These are phyloP conservation scores for Electrona antarctica DNA, from an alignment of 2,113 vertebrate genomes.

Conservation along the genomic window DNA sequence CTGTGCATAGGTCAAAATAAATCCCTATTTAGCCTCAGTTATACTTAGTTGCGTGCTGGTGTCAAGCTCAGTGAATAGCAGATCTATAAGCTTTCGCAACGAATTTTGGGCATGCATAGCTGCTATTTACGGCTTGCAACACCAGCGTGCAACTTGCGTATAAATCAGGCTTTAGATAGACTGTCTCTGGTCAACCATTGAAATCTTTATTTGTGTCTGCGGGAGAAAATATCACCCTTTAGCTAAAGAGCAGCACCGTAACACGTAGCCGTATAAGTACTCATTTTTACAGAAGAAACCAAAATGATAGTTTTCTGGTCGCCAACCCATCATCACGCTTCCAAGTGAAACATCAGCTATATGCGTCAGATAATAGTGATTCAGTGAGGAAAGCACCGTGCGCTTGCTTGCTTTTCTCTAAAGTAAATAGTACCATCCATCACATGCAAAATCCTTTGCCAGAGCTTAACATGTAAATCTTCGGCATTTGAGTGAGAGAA, in stretches of 20 bases:
- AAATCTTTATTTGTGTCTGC: constrained; percentile 13
- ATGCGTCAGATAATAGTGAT: neutral
- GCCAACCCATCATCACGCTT: constrained; percentile 16
- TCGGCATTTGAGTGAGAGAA: neutral
- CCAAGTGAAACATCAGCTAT: constrained; percentile 8
- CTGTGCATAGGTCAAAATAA: no score
- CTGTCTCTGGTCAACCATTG: constrained; percentile 3
- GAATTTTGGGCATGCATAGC: no score
- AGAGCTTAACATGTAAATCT: neutral
- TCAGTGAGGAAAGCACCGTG: neutral
- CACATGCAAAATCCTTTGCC: neutral
- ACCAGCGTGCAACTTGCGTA: no score
- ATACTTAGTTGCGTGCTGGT: no score
- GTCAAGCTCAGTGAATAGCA: no score
- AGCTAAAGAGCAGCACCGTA: constrained; percentile 36
- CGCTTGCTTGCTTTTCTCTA: constrained; percentile 3
- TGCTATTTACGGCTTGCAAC: no score
- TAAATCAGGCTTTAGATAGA: constrained; percentile 27
- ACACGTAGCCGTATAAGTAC: constrained; percentile 40
- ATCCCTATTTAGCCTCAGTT: no score
- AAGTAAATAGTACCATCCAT: neutral
- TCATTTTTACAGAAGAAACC: constrained; percentile 14
- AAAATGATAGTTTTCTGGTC: constrained; percentile 23
- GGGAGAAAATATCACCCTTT: constrained; percentile 22
- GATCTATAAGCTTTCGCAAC: no score